phyloP scores from a whole-genome alignment of 2,797 vertebrate genomes.

The Poeciliopsis presidionis region DNA sequence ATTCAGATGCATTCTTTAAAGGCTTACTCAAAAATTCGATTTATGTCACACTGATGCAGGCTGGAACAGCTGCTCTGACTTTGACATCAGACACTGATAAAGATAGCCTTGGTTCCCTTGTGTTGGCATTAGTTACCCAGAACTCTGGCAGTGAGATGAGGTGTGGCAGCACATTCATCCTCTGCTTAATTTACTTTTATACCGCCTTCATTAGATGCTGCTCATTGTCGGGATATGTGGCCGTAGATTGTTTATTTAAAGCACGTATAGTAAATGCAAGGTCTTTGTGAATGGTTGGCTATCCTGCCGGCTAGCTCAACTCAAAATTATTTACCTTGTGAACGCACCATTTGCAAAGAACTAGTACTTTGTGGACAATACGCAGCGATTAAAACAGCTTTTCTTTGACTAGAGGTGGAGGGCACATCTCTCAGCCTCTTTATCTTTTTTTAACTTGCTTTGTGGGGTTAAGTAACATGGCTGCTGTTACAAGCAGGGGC shows the following conservation, averaged over 20 bases:
- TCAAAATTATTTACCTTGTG: not conserved
- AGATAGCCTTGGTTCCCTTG: conserved; percentile 79
- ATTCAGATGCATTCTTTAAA: conserved; percentile 81
- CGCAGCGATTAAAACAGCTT: conserved; percentile 1
- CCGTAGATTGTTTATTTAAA: conserved; percentile 46
- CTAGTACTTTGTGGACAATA: not conserved
- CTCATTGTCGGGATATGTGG: conserved; percentile 58
- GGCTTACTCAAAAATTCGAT: conserved; percentile 82
- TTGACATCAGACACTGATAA: conserved; percentile 83
- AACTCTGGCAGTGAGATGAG: conserved; percentile 68
- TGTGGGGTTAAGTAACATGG: conserved; percentile 50
- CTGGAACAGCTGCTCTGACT: conserved; percentile 80
- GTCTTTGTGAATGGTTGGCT: conserved; percentile 4
- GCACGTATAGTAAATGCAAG: conserved; percentile 27
- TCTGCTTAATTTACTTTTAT: conserved; percentile 63
- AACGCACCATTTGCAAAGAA: conserved; percentile 7
- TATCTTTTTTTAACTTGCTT: conserved; percentile 52
- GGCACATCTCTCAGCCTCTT: not conserved
- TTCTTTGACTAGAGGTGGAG: not conserved
- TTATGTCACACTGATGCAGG: conserved; percentile 76
- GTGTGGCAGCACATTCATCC: conserved; percentile 67
- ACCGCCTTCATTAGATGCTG: conserved; percentile 52
- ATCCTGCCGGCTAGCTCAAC: conserved; percentile 12
- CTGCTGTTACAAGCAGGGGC: conserved; percentile 66
- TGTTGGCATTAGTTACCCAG: conserved; percentile 75